These are phyloP conservation scores for Maniola jurtina DNA, from an alignment of 1,140 invertebrate genomes.

Conservation along the genomic window DNA sequence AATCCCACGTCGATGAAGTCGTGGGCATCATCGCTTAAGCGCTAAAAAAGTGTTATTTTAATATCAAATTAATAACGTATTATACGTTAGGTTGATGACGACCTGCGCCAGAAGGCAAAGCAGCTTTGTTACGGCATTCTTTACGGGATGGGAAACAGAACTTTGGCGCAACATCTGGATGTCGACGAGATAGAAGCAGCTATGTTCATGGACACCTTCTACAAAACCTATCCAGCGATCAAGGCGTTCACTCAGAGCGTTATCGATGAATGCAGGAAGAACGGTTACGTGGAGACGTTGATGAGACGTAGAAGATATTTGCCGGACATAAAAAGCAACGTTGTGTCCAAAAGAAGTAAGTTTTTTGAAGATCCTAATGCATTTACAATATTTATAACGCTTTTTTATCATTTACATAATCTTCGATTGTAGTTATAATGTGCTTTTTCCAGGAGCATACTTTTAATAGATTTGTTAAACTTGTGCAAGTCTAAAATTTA, in stretches of 20 bases:
- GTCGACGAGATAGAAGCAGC: constrained; percentile 90
- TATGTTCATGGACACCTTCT: constrained; percentile 90
- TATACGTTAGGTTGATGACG: constrained; percentile 81
- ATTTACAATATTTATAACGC: too few relatives aligned
- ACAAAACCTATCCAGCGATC: constrained; percentile 88
- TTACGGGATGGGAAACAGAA: constrained; percentile 96
- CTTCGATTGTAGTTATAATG: too few relatives aligned
- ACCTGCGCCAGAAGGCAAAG: constrained; percentile 92
- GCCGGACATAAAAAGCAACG: constrained; percentile 85
- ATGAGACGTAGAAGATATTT: constrained; percentile 88
- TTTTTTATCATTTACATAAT: too few relatives aligned
- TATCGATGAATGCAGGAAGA: constrained; percentile 83
- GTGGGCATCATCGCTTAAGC: too few relatives aligned
- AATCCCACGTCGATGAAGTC: too few relatives aligned
- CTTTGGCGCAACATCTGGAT: constrained; percentile 89
- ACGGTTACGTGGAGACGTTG: constrained; percentile 92
- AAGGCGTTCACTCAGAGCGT: constrained; percentile 83
- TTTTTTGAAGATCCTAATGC: constrained; percentile 31
- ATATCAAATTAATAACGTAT: too few relatives aligned
- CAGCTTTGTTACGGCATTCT: constrained; percentile 98
- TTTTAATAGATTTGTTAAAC: too few relatives aligned
- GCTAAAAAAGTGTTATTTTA: too few relatives aligned
- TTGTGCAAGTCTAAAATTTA: too few relatives aligned
- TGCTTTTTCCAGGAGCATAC: too few relatives aligned
- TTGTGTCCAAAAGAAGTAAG: constrained; percentile 78